Conservation (phyloP, 1,140 invertebrate genomes). For the Sinella curviseta region DNA sequence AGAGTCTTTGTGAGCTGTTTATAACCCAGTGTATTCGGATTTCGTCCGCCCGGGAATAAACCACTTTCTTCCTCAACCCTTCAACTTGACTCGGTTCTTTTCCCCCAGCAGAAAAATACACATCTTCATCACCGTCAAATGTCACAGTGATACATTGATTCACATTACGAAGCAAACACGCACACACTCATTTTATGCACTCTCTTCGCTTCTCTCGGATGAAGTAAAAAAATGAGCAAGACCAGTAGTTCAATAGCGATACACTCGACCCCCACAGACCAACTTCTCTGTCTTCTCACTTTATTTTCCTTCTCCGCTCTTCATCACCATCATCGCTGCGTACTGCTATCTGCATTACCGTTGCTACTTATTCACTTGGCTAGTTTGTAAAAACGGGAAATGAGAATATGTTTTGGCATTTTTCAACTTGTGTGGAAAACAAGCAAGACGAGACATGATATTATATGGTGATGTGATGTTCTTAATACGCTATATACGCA, state of each 20-base stretch:
- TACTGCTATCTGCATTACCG: no score
- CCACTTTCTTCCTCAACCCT: no score
- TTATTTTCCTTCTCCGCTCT: neutral
- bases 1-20: no score
- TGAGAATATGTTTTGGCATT: conserved; percentile 25
- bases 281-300: neutral
- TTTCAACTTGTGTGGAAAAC: conserved; percentile 16
- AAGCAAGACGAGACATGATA: neutral
- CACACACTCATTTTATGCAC: neutral
- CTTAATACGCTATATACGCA: neutral
- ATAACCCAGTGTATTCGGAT: no score
- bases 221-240: neutral
- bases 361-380: neutral
- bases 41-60: no score
- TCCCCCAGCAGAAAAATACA: neutral
- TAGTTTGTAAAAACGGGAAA: conserved; percentile 7
- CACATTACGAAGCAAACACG: neutral
- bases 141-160: conserved; percentile 20
- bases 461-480: neutral
- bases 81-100: neutral
- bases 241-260: neutral
- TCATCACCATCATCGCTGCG: neutral
- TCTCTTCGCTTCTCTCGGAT: neutral
- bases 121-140: conserved; percentile 9
- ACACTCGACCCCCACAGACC: neutral